Evolutionary conservation across 2,113 vertebrate species (phyloP).

Genomic region (Hypocryptadius cinnamomeus): DNA sequence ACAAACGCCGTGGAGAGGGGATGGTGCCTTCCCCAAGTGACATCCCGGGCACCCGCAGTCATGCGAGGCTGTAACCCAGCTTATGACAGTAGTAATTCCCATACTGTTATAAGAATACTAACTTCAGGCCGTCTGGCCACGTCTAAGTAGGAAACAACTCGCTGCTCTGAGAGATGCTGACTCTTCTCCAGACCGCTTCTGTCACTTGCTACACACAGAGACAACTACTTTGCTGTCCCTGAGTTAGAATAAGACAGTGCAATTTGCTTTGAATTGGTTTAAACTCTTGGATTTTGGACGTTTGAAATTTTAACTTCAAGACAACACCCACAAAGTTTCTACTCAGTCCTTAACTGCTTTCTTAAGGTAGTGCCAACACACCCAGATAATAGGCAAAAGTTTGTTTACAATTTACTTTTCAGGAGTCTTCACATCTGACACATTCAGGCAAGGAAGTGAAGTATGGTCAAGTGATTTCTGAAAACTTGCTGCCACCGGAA

Average conservation of each 20-base stretch:
- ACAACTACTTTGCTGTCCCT: background rate
- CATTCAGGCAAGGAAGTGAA: fast-evolving
- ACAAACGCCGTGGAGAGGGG: background rate
- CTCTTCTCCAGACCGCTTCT: background rate
- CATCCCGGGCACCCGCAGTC: background rate
- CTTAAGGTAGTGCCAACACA: background rate
- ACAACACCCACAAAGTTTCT: background rate
- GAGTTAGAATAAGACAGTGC: background rate
- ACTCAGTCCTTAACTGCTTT: background rate
- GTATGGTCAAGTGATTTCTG: background rate
- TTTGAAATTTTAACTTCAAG: background rate
- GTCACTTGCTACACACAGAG: no score
- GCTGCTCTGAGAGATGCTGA: background rate
- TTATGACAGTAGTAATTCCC: background rate
- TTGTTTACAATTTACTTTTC: background rate
- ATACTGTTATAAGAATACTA: no score
- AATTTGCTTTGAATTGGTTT: background rate
- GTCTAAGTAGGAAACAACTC: background rate
- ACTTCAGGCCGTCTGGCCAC: background rate
- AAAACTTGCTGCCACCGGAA: background rate
- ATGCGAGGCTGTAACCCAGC: background rate
- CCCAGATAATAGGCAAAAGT: background rate
- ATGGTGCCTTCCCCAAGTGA: background rate
- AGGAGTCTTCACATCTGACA: background rate
- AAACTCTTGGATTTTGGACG: background rate